Evolutionary conservation across 2,113 vertebrate genomes (phyloP).

Genomic region (Megalops atlanticus): DNA sequence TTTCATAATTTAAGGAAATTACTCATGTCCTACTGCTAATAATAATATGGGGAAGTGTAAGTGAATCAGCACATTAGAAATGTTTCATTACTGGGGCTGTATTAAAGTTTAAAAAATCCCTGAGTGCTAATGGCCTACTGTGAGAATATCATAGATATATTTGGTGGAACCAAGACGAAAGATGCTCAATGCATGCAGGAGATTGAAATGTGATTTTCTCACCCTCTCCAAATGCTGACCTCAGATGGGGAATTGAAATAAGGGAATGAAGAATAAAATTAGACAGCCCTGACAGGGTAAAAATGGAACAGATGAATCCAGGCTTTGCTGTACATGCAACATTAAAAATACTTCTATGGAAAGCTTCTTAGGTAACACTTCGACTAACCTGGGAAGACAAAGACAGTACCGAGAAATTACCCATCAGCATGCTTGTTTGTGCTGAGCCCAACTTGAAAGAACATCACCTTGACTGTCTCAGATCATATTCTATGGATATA

Average conservation of each 20-base stretch:
- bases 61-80: not conserved
- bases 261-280: conserved; percentile 24
- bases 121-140: not conserved
- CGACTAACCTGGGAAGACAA: not conserved
- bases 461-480: not conserved
- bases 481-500: conserved; percentile 8
- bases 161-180: not conserved
- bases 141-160: not conserved
- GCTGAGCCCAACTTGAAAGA: conserved; percentile 10
- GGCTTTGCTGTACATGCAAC: conserved; percentile 42
- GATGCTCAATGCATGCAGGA: not conserved
- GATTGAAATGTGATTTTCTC: not conserved
- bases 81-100: not conserved
- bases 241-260: not conserved
- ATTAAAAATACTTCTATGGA: conserved; percentile 16
- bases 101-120: not conserved
- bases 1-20: not conserved
- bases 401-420: not conserved
- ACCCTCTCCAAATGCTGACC: not conserved
- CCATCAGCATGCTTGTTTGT: not conserved
- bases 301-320: conserved; percentile 48
- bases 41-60: not conserved
- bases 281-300: conserved; percentile 35
- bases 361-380: not conserved
- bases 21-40: not conserved